Percentiles rank a stretch among this genome's conserved stretches.
Evolutionary conservation across 2,113 vertebrate genomes (phyloP).

Genomic region (Osmerus mordax): DNA sequence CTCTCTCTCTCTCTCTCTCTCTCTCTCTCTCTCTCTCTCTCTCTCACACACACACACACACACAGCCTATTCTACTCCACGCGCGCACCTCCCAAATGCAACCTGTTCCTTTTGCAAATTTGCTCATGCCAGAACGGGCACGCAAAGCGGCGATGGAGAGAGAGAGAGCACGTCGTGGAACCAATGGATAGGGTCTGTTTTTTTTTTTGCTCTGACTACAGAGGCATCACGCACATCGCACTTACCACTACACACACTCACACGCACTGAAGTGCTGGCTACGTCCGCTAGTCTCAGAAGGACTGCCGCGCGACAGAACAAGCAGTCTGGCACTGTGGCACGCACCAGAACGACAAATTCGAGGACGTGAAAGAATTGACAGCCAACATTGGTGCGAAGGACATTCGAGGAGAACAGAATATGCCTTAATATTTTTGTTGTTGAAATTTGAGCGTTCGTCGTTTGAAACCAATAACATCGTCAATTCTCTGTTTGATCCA

Average conservation of each 20-base stretch:
- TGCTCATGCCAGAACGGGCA: not conserved
- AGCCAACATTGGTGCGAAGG: not conserved
- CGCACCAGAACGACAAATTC: not conserved
- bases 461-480: not conserved
- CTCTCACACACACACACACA: not conserved
- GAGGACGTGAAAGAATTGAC: no score
- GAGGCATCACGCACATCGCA: not conserved
- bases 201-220: no score
- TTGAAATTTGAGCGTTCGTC: not conserved
- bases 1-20: not conserved
- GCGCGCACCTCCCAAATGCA: not conserved
- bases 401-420: not conserved
- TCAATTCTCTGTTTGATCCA: not conserved
- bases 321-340: not conserved
- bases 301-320: not conserved
- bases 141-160: not conserved
- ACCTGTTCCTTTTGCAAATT: slow-evolving; percentile 3
- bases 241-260: not conserved
- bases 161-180: no score
- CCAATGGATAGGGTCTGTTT: no score
- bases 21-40: not conserved
- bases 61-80: not conserved
- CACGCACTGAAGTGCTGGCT: not conserved
- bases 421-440: not conserved
- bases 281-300: not conserved